Evolutionary conservation across 1,140 invertebrate genomes (phyloP), one percentile per base, ranked within the genome.

Genomic region (Hylaeus anthracinus): DNA sequence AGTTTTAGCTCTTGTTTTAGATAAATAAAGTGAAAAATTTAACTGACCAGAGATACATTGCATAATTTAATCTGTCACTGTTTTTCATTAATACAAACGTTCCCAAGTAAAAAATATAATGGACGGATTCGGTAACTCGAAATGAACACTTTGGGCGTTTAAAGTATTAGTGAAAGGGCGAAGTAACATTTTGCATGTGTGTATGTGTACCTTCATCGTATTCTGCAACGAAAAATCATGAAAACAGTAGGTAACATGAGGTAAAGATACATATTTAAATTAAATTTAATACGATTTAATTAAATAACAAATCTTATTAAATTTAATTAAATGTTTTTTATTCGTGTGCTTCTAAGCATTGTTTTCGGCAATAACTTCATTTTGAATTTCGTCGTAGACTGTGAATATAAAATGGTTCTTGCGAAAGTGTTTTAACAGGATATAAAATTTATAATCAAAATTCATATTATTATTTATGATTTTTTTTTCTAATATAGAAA

Each of bases 181-280:
- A 3, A 72, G 60, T n/a, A 61, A 72, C 41, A 41, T 14, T 37
- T 14, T 60, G 2, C 41, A 60, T 51, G 6, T 9, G 1, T 66
- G 15, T 69, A 53, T 14, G 10, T 4, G 5, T 53, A 69, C 39
- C 5, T 69, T 45, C 15, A 58, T 45, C n/a, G 55, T 12, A 26
- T 72, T 56, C 39, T 43, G 9, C 39, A 15, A 12, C 10, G 9
- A 37, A 37, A 26, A 45, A 58, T 45, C n/a, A 5, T 45, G 9
- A 26, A 58, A 43, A 72, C 5, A 39, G 1, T 9, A n/a, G 56
- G 70, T 72, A 72, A 72, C 70, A 72, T 60, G 70, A 72, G 70
- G 70, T 72, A 72, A 72, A 72, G 39, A 14, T 45, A 3, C 26
- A 26, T 26, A 26, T 26, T 26, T 26, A 26, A 26, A 26, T 26